A percentile compares a stretch with the other conserved stretches of the same genome.
These are phyloP conservation scores for Melolontha melolontha DNA, from an alignment of 2,888 invertebrate genomes.

Conservation along the genomic window DNA sequence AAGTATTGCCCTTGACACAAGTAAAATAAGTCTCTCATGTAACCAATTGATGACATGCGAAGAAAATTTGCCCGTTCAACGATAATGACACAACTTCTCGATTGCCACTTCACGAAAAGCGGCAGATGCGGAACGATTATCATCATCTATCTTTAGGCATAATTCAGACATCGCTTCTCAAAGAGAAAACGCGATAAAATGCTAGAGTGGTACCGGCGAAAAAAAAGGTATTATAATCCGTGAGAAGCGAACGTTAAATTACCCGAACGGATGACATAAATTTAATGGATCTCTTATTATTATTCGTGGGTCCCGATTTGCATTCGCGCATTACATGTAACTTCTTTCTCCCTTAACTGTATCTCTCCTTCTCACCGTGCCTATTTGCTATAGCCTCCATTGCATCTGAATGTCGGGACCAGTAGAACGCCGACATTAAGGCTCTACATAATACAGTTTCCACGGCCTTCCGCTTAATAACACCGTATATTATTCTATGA, in stretches of 20 bases:
- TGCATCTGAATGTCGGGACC: not conserved
- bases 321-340: conserved; percentile 18
- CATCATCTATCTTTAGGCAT: conserved; percentile 30
- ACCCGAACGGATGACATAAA: conserved; percentile 35
- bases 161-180: conserved; percentile 8
- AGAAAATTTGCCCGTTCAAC: no score
- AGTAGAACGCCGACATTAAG: conserved; percentile 13
- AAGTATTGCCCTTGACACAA: no score
- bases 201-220: conserved; percentile 1
- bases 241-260: conserved; percentile 21
- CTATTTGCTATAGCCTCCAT: conserved; percentile 8
- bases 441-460: conserved; percentile 28
- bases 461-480: conserved; percentile 25
- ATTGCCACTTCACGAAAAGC: conserved; percentile 14
- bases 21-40: no score
- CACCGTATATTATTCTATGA: conserved; percentile 8
- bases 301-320: conserved; percentile 23
- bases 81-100: conserved; percentile 5
- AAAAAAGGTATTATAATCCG: conserved; percentile 25
- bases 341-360: not conserved
- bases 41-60: no score
- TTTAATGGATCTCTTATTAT: conserved; percentile 35
- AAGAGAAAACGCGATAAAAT: conserved; percentile 16
- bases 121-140: conserved; percentile 25
- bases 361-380: not conserved